phyloP scores from a whole-genome alignment of 2,888 invertebrate species.

The Stenoptilia bipunctidactyla region DNA sequence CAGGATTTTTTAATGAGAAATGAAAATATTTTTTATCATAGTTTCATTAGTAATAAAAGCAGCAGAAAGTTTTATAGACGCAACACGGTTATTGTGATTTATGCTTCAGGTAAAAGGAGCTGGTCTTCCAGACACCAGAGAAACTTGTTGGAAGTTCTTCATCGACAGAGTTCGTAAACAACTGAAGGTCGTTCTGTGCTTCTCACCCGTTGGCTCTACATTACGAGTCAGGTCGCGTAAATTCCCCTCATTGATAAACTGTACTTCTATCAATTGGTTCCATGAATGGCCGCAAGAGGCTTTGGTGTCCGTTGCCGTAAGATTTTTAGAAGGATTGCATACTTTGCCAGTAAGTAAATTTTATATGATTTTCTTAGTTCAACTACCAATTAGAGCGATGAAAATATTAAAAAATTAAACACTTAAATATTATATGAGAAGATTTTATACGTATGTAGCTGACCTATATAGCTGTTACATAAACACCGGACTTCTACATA shows the following conservation, averaged over 20 bases:
- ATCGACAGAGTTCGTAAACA: constrained; percentile 94
- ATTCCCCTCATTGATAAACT: constrained; percentile 96
- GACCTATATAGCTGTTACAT: no score
- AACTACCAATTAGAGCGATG: no score
- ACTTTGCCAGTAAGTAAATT: constrained; percentile 78
- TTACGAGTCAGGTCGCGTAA: constrained; percentile 91
- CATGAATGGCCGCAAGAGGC: constrained; percentile 99
- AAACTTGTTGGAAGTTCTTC: constrained; percentile 98
- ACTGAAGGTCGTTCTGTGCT: constrained; percentile 93
- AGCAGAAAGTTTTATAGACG: no score
- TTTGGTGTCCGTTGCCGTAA: constrained; percentile 90
- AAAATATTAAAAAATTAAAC: no score
- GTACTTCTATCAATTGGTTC: constrained; percentile 97
- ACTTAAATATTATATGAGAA: no score
- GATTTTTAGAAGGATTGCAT: constrained; percentile 85
- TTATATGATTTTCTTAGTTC: no score
- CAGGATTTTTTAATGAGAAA: no score
- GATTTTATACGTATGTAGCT: no score
- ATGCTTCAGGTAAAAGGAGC: constrained; percentile 80
- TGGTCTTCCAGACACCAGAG: constrained; percentile 91
- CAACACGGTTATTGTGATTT: no score
- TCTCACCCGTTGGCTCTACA: constrained; percentile 96
- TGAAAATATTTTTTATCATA: no score
- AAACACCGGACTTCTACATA: no score
- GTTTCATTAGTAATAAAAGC: no score